Evolutionary conservation across 2,888 invertebrate species (phyloP).

Genomic region (Holacanthella duospinosa): DNA sequence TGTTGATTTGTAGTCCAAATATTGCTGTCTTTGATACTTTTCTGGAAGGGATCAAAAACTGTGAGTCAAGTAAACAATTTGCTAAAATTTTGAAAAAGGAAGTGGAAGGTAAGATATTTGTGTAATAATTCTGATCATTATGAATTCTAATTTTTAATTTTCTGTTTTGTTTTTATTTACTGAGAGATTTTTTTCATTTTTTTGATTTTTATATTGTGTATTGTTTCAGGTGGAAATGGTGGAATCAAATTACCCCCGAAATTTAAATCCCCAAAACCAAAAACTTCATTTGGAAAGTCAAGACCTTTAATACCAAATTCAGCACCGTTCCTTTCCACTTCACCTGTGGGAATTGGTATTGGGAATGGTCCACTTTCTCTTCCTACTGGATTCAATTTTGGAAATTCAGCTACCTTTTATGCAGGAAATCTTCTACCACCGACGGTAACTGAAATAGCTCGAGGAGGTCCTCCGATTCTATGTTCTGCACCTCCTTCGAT

Average conservation of each 20-base stretch:
- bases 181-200: too few relatives aligned
- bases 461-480: too few relatives aligned
- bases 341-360: neutral
- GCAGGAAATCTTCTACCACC: neutral
- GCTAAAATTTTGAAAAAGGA: conserved; percentile 30
- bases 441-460: neutral
- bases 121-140: neutral
- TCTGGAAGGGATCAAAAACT: conserved; percentile 30
- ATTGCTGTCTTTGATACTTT: conserved; percentile 26
- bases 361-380: neutral
- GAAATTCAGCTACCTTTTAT: neutral
- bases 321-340: neutral
- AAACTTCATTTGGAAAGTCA: neutral
- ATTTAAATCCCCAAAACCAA: neutral
- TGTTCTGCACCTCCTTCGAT: neutral
- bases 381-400: neutral
- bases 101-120: conserved; percentile 20
- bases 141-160: neutral
- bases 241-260: neutral
- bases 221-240: neutral
- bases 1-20: conserved; percentile 21
- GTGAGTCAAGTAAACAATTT: conserved; percentile 23
- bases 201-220: too few relatives aligned
- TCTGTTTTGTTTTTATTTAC: neutral
- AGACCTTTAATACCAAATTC: neutral